These are phyloP conservation scores for Tragelaphus imberbis DNA, from an alignment of 2,113 vertebrate genomes.

Conservation along the genomic window DNA sequence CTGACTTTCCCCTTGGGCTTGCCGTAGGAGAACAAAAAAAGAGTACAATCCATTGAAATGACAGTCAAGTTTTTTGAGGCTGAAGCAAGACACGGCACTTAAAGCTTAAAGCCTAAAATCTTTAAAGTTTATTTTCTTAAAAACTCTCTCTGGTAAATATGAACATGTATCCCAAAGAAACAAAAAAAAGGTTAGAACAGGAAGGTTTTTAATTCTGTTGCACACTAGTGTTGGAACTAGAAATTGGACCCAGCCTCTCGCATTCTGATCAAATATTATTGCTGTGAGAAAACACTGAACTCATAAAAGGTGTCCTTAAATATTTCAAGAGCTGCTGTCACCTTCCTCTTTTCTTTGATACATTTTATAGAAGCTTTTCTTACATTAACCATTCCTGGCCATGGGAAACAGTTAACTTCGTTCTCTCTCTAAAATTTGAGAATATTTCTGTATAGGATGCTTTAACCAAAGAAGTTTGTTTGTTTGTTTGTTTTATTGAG, in stretches of 20 bases:
- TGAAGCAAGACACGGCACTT: neutral
- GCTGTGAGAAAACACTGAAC: neutral
- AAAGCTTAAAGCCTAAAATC: constrained; percentile 23
- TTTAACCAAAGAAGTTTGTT: neutral
- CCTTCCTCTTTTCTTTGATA: constrained; percentile 13
- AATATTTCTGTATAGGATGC: neutral
- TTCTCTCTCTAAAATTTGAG: constrained; percentile 31
- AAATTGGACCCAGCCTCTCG: neutral
- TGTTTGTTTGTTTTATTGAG: neutral
- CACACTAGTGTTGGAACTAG: neutral
- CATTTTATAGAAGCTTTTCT: constrained; percentile 4
- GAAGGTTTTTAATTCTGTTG: neutral
- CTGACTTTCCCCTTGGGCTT: constrained; percentile 31
- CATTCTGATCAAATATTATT: constrained; percentile 25
- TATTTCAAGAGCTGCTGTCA: constrained; percentile 28
- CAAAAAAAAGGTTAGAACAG: neutral
- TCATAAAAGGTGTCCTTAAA: constrained; percentile 30
- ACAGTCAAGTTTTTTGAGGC: constrained; percentile 15
- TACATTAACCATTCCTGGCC: constrained; percentile 9
- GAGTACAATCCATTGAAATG: constrained; percentile 26
- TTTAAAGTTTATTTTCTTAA: constrained; percentile 36
- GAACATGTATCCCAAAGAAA: neutral
- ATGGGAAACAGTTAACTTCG: neutral
- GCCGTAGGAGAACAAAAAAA: neutral
- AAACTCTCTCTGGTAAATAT: neutral